Percentiles rank a stretch among this genome's conserved stretches.
These are phyloP conservation scores for Ernsta delagoae DNA, from an alignment of 2,888 invertebrate species.

Conservation along the genomic window DNA sequence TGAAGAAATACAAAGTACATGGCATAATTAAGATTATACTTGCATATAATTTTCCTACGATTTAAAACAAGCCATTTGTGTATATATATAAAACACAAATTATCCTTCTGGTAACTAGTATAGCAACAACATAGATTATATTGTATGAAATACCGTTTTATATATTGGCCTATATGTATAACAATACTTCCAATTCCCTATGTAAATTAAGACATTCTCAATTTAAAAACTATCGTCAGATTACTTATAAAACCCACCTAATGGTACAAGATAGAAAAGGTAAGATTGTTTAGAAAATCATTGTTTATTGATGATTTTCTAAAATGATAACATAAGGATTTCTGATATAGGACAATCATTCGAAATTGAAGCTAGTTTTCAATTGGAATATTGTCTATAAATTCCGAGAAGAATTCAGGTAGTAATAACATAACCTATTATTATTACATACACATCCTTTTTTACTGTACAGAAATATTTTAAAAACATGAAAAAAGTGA, in stretches of 20 bases:
- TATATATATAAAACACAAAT: neutral
- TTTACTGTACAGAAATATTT: too few relatives aligned
- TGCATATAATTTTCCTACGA: too few relatives aligned
- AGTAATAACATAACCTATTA: too few relatives aligned
- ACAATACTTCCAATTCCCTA: neutral
- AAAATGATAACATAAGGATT: too few relatives aligned
- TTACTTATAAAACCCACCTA: slow-evolving; percentile 29
- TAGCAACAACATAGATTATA: neutral
- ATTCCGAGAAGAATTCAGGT: too few relatives aligned
- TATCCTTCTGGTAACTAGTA: neutral
- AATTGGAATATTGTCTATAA: too few relatives aligned
- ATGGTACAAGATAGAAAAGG: slow-evolving; percentile 30
- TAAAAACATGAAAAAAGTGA: too few relatives aligned
- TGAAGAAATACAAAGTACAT: neutral
- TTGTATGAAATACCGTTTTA: neutral
- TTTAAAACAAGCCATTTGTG: too few relatives aligned
- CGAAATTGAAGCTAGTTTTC: too few relatives aligned
- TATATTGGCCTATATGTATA: too few relatives aligned
- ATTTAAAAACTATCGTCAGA: neutral
- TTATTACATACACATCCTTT: neutral
- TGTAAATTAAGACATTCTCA: neutral
- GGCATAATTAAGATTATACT: neutral
- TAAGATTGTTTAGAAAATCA: slow-evolving; percentile 7
- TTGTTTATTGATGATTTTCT: neutral
- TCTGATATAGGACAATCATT: too few relatives aligned